Conservation (phyloP, 2,888 invertebrate genomes). For the Plebejus anna region DNA sequence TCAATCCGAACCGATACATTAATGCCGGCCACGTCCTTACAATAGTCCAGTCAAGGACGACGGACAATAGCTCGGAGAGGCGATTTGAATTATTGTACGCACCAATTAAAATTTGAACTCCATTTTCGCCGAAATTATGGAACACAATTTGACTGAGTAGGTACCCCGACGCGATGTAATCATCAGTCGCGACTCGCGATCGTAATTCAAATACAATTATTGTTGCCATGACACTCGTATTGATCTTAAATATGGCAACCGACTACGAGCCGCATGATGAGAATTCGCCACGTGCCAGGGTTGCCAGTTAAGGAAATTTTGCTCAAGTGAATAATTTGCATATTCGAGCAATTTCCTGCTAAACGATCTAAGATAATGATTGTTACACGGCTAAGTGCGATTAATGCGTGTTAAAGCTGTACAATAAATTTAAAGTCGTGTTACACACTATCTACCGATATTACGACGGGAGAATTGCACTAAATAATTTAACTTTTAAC, state of each 20-base stretch:
- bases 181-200: constrained; percentile 52
- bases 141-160: not conserved
- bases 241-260: constrained; percentile 44
- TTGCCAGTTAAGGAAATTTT: not conserved
- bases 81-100: constrained; percentile 63
- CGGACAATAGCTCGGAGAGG: constrained; percentile 70
- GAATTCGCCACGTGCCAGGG: constrained; percentile 10
- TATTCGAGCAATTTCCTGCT: constrained; percentile 1
- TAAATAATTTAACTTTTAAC: constrained; percentile 2
- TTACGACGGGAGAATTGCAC: not conserved
- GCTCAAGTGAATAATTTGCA: constrained; percentile 10
- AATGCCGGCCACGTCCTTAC: constrained; percentile 58
- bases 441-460: not conserved
- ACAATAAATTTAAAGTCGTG: not conserved
- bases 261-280: constrained; percentile 1
- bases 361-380: constrained; percentile 11
- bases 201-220: constrained; percentile 69
- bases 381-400: not conserved
- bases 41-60: constrained; percentile 64
- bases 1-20: constrained; percentile 61
- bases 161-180: constrained; percentile 70
- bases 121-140: no score
- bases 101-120: not conserved
- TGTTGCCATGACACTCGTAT: constrained; percentile 58
- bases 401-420: not conserved